These are phyloP conservation scores for Venusia cambrica DNA, from an alignment of 2,888 invertebrate genomes.

Conservation along the genomic window DNA sequence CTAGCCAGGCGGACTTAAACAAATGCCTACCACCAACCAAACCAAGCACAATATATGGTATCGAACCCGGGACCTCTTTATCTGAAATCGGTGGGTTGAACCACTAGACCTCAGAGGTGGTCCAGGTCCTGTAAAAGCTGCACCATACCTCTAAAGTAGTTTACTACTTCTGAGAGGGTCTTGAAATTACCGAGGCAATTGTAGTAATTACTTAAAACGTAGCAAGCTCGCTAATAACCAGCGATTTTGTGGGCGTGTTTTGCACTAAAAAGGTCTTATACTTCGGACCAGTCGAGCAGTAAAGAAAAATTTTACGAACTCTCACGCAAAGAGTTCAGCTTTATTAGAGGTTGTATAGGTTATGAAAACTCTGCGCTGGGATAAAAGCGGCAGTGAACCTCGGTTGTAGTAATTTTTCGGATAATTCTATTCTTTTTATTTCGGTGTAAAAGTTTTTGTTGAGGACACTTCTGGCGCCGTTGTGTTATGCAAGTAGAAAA, in stretches of 20 bases:
- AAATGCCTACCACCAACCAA: too few relatives aligned
- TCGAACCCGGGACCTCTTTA: too few relatives aligned
- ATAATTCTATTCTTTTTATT: conserved; percentile 37
- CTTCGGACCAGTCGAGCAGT: conserved; percentile 36
- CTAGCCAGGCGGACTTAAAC: too few relatives aligned
- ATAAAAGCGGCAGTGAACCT: conserved; percentile 39
- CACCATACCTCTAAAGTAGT: background rate
- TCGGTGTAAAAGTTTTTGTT: conserved; percentile 31
- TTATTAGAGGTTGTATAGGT: conserved; percentile 45
- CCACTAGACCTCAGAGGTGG: too few relatives aligned
- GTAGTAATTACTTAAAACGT: conserved; percentile 11
- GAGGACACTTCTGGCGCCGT: conserved; percentile 23
- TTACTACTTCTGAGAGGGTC: background rate
- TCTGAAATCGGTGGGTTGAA: too few relatives aligned
- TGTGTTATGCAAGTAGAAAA: conserved; percentile 19
- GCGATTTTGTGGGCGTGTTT: conserved; percentile 27
- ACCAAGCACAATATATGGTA: too few relatives aligned
- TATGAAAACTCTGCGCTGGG: conserved; percentile 41
- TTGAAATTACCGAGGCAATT: too few relatives aligned
- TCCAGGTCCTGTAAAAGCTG: too few relatives aligned
- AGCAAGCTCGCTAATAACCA: conserved; percentile 22
- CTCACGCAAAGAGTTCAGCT: conserved; percentile 45
- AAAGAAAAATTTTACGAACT: conserved; percentile 50
- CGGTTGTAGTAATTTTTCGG: conserved; percentile 34
- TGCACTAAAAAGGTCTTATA: conserved; percentile 25